Evolutionary conservation across 2,113 vertebrate genomes (phyloP), one percentile per base, ranked within the genome.

Genomic region (Syngnathoides biaculeatus): DNA sequence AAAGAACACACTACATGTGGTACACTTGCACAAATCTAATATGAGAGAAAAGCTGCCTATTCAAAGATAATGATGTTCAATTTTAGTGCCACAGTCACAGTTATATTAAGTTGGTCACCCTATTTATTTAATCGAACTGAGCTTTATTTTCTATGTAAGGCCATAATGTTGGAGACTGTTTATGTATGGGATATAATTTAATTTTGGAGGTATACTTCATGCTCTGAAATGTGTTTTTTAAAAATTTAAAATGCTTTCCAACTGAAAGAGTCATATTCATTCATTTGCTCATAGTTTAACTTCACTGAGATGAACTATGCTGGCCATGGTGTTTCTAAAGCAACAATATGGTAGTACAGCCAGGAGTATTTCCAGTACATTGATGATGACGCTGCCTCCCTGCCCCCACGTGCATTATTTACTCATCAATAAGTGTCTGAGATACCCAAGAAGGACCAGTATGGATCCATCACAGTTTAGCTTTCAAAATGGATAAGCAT

Each of bases 401-500:
- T 50, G 19, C 64, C 64, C 50, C 45, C 20, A 45, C 30, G 20
- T 59, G 24, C 61, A 39, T 71, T 38, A 77, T 69, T 65, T 38
- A 64, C 47, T 30, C 78, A 71, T 73, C 53, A 63, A 20, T 69
- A 30, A 68, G 35, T 30, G 20, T 70, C 43, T 74, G 75, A 83
- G 72, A 82, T 68, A 11, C 27, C 42, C 19, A 45, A 55, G 30
- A 17, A 56, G 42, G 50, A 63, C 5, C 58, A 48, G 8, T 60
- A 83, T 82, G 68, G 77, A 82, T 77, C 65, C 26, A 4, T 9
- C 35, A 22, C 39, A 53, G 71, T 67, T 63, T 64, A 63, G 30
- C 27, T 43, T 39, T 68, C 35, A 19, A 52, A 43, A 57, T n/a
- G 15, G 30, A 72, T 74, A 57, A 19, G 15, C 39, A 74, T 74